Evolutionary conservation across 2,113 vertebrate genomes (phyloP).

Genomic region (Hippopotamus amphibius): DNA sequence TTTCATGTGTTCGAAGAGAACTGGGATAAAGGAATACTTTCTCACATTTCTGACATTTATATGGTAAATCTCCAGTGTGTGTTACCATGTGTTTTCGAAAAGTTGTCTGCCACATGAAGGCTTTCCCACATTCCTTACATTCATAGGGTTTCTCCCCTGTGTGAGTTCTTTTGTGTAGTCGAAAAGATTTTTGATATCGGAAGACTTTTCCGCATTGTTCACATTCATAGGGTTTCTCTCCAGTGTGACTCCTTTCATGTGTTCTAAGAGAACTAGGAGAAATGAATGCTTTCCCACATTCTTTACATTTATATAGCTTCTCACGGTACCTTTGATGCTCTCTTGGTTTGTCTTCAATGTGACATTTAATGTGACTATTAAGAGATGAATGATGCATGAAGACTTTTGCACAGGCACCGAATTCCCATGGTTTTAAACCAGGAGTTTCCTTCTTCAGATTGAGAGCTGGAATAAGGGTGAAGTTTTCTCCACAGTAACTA

Average conservation of each 20-base stretch:
- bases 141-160: background rate
- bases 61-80: background rate
- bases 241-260: constrained; percentile 29
- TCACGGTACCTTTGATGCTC: too few relatives aligned
- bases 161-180: background rate
- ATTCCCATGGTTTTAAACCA: constrained; percentile 54
- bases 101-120: constrained; percentile 11
- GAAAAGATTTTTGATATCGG: background rate
- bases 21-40: constrained; percentile 47
- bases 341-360: too few relatives aligned
- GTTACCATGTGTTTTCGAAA: background rate
- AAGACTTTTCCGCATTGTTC: constrained; percentile 57
- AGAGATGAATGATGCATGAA: too few relatives aligned
- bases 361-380: too few relatives aligned
- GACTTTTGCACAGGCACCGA: constrained; percentile 59
- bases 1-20: background rate
- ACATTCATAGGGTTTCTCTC: constrained; percentile 61
- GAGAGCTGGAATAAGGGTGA: constrained; percentile 25
- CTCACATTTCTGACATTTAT: constrained; percentile 52
- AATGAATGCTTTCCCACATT: constrained; percentile 55
- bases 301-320: too few relatives aligned
- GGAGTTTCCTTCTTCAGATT: constrained; percentile 36
- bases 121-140: constrained; percentile 62
- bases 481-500: background rate
- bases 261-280: constrained; percentile 1